A percentile compares a stretch with the other conserved stretches of the same genome.
Conservation (phyloP, 2,888 invertebrate species). For the Lymantria dispar region DNA sequence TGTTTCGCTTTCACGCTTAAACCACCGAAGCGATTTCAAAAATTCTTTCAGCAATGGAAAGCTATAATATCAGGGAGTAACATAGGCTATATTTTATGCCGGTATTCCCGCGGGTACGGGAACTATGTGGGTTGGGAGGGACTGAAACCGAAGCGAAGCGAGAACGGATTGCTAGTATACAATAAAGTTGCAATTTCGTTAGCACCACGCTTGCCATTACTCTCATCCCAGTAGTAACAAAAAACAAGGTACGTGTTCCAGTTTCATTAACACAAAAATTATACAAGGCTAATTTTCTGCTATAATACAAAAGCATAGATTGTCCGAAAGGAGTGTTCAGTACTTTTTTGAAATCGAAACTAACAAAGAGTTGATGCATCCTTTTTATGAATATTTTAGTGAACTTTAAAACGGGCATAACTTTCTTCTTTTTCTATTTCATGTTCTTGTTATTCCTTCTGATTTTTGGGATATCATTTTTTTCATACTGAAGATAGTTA, state of each 20-base stretch:
- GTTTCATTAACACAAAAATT: conserved; percentile 6
- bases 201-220: conserved; percentile 3
- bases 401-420: conserved; percentile 2
- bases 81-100: too few species aligned
- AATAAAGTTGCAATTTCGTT: conserved; percentile 1
- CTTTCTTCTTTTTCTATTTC: conserved; percentile 9
- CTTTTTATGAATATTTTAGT: conserved; percentile 6
- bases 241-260: conserved; percentile 3
- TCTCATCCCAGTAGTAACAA: conserved; percentile 7
- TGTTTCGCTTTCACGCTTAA: too few species aligned
- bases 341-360: conserved; percentile 4
- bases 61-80: too few species aligned
- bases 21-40: too few species aligned
- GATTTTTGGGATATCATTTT: conserved; percentile 1
- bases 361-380: conserved; percentile 4
- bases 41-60: too few species aligned
- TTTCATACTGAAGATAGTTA: conserved; percentile 5
- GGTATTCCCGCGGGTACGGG: too few species aligned
- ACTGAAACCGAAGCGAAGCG: too few species aligned
- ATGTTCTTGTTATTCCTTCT: conserved; percentile 5
- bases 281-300: not conserved
- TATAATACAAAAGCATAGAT: not conserved
- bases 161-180: too few species aligned
- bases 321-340: not conserved
- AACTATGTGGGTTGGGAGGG: too few species aligned